These are phyloP conservation scores for Strigamia maritima DNA, from an alignment of 2,888 invertebrate species.

Conservation along the genomic window DNA sequence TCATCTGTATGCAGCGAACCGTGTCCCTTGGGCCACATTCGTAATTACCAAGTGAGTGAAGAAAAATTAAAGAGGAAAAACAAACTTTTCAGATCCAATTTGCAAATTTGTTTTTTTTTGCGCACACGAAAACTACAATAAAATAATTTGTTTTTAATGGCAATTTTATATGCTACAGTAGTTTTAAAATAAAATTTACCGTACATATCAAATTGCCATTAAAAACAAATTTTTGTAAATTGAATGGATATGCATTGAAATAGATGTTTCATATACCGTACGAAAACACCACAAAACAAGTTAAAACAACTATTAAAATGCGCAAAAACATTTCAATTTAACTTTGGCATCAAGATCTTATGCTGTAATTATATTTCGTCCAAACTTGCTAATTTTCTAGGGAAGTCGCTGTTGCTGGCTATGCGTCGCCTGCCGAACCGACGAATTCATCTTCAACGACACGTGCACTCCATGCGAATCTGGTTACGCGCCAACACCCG, in stretches of 20 bases:
- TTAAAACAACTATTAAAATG: too few species aligned
- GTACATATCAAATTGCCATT: too few species aligned
- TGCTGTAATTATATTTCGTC: not conserved
- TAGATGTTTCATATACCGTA: too few species aligned
- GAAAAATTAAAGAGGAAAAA: constrained; percentile 6
- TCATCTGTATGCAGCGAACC: constrained; percentile 63
- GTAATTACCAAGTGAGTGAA: constrained; percentile 57
- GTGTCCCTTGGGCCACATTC: constrained; percentile 61
- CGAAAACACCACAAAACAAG: too few species aligned
- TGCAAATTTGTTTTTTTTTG: not conserved
- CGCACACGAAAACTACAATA: too few species aligned
- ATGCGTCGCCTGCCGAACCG: constrained; percentile 64
- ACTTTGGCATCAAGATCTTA: too few species aligned
- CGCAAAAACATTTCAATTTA: too few species aligned
- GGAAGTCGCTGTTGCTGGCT: constrained; percentile 64
- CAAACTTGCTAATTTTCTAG: constrained; percentile 22
- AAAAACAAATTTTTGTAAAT: too few species aligned
- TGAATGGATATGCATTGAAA: too few species aligned
- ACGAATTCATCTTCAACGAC: constrained; percentile 62
- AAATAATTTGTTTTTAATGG: too few species aligned
- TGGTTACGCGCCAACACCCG: constrained; percentile 58
- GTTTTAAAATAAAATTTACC: too few species aligned
- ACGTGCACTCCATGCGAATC: constrained; percentile 60
- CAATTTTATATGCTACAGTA: too few species aligned
- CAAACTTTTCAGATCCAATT: not conserved